A percentile compares a stretch with the other conserved stretches of the same genome.
phyloP scores from a whole-genome alignment of 1,140 invertebrate genomes.

The Ceratina australensis region DNA sequence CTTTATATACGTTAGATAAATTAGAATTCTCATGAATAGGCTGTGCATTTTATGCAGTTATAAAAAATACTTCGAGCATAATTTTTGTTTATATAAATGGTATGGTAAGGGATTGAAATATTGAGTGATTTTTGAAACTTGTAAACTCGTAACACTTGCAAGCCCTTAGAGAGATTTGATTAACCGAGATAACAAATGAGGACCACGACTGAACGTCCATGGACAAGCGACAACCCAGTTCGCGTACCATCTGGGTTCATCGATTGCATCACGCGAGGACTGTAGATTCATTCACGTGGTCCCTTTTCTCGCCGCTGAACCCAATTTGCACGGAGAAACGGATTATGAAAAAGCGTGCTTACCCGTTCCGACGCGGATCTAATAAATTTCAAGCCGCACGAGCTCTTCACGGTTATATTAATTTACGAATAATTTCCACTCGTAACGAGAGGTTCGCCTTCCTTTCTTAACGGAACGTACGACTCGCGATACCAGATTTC shows the following conservation, averaged over 20 bases:
- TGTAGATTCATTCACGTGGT: background rate
- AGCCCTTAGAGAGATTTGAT: too few species aligned
- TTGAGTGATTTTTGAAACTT: too few species aligned
- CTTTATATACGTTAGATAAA: too few species aligned
- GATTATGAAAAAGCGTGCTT: background rate
- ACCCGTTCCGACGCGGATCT: background rate
- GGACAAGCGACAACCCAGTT: background rate
- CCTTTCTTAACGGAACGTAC: too few species aligned
- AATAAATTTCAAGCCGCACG: background rate
- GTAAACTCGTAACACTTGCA: too few species aligned
- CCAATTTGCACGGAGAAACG: background rate
- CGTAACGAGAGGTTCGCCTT: background rate
- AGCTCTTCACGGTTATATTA: constrained; percentile 11
- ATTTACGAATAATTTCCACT: constrained; percentile 3
- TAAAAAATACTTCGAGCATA: too few species aligned
- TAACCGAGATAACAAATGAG: background rate
- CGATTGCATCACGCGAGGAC: background rate
- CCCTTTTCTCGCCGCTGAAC: background rate
- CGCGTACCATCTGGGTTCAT: background rate
- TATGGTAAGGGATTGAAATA: too few species aligned
- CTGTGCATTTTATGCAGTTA: too few species aligned
- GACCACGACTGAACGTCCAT: background rate
- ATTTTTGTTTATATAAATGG: too few species aligned
- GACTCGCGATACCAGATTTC: background rate
- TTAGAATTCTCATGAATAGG: too few species aligned